Evolutionary conservation across 2,888 invertebrate species (phyloP), one percentile per base, ranked within the genome.

Genomic region (Meloe dianella): DNA sequence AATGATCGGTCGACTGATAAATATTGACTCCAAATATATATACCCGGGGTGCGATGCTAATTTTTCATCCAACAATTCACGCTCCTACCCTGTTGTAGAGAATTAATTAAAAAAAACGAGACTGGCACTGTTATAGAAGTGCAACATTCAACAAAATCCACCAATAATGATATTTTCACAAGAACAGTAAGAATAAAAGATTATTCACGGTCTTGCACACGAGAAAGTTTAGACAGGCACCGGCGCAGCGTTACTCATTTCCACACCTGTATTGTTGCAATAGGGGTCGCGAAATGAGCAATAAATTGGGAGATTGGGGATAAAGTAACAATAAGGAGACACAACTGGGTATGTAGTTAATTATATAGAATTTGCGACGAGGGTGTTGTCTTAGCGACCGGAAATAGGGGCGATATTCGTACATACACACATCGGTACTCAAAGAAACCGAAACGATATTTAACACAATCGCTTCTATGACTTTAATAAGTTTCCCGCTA

Each of bases 1-100:
- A 77, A 77, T 78, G 81, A 81, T 81, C 82, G 79, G 71, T 81
- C 79, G 78, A 80, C 81, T 81, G 82, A 82, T 82, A 81, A 83
- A 82, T 80, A 80, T 78, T 78, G 79, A 81, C 81, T 81, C 77
- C 77, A 78, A 78, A 79, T 75, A 76, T n/a, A n/a, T n/a, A n/a
- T 67, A 47, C 4, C 10, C 68, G 69, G 71, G 66, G 68, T 68
- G 77, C 71, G 75, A 75, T 75, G 79, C 77, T 75, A 79, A 81
- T 81, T 81, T 80, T 77, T 78, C 51, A 51, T 51, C 51, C 51
- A 22, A 51, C 24, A 51, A n/a, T 51, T 22, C 24, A 24, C 24
- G 12, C 22, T 24, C 51, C 12, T 10, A 2, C 38, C n/a, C 35
- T 17, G n/a, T 7, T n/a, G 41, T 41, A 7, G n/a, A 17, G 51